Conservation (phyloP, 2,113 vertebrate genomes). For the Setophaga coronata region DNA sequence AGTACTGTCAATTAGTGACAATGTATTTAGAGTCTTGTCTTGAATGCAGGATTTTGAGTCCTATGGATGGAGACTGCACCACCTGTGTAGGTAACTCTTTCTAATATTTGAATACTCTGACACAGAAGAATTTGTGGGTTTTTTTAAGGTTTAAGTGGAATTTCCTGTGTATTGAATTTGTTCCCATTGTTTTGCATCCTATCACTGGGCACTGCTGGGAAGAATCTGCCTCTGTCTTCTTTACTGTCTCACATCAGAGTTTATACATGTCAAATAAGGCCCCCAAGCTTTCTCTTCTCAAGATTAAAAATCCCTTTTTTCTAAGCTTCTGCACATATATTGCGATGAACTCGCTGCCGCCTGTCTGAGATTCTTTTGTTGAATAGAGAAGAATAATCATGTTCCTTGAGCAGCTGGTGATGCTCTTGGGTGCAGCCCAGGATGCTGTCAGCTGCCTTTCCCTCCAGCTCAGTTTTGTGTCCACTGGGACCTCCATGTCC, state of each 20-base stretch:
- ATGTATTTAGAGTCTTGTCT: background rate
- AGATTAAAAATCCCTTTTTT: background rate
- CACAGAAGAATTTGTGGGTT: background rate
- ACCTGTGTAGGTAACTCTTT: background rate
- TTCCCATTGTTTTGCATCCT: background rate
- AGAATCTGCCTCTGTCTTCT: background rate
- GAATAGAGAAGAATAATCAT: background rate
- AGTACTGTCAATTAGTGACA: background rate
- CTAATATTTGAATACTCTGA: background rate
- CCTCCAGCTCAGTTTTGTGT: background rate
- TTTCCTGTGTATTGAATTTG: background rate
- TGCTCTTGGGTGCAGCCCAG: background rate
- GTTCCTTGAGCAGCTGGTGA: background rate
- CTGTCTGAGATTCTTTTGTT: background rate
- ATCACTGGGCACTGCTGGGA: background rate
- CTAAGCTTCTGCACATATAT: background rate
- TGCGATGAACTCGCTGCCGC: accelerated
- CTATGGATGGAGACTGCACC: background rate
- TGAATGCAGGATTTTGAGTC: background rate
- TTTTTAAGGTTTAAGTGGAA: background rate
- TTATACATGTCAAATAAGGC: background rate
- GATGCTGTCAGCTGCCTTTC: background rate
- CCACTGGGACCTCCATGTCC: background rate
- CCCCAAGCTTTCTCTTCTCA: background rate
- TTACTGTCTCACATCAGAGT: background rate